phyloP scores from a whole-genome alignment of 2,888 invertebrate species.

The Watsonalla binaria region DNA sequence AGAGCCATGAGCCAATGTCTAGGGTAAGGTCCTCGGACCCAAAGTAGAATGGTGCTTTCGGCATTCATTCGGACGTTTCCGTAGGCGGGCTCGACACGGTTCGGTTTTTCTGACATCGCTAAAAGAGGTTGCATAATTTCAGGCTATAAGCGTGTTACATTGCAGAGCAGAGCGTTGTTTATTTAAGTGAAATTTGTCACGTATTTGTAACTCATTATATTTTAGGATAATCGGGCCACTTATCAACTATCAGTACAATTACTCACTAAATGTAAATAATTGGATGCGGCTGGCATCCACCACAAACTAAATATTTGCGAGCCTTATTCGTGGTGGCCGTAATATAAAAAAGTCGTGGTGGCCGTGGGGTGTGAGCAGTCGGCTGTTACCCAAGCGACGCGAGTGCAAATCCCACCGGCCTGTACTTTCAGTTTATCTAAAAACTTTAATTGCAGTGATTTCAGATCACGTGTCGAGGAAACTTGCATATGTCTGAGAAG shows the following conservation, averaged over 20 bases:
- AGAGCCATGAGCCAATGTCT: slow-evolving; percentile 59
- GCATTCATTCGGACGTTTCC: slow-evolving; percentile 33
- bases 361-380: no score
- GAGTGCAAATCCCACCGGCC: no score
- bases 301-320: no score
- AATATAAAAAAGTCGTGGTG: no score
- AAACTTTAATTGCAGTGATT: no score
- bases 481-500: no score
- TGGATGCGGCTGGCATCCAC: no score
- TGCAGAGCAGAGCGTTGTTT: slow-evolving; percentile 10
- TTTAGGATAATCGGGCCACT: slow-evolving; percentile 4
- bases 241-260: neutral
- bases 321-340: no score
- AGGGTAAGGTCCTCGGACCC: slow-evolving; percentile 67
- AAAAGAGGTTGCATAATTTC: slow-evolving; percentile 52
- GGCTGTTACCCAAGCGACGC: no score
- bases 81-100: slow-evolving; percentile 52
- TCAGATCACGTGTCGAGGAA: no score
- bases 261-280: neutral
- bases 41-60: slow-evolving; percentile 49
- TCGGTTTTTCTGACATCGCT: slow-evolving; percentile 37
- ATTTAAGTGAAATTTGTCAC: slow-evolving; percentile 10
- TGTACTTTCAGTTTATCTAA: no score
- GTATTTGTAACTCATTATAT: slow-evolving; percentile 2
- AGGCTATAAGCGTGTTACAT: slow-evolving; percentile 14